A percentile compares a stretch with the other conserved stretches of the same genome.
These are phyloP conservation scores for Geophilus truncorum DNA, from an alignment of 2,888 invertebrate species.

Conservation along the genomic window DNA sequence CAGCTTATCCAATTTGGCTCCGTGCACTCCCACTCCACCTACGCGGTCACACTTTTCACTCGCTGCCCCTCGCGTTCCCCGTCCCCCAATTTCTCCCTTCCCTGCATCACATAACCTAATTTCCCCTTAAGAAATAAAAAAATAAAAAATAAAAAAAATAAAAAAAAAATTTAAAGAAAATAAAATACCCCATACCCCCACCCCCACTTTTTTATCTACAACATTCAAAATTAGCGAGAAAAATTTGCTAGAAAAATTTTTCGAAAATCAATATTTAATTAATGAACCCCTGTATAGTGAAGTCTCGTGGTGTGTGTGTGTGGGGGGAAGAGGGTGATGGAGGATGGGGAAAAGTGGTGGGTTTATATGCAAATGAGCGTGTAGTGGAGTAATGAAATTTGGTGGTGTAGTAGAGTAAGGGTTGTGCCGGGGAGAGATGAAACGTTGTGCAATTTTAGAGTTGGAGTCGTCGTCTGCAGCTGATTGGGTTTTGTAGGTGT, in stretches of 20 bases:
- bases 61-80: background rate
- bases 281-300: background rate
- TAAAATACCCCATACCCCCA: too few relatives aligned
- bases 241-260: background rate
- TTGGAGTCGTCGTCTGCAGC: background rate
- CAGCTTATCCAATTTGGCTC: constrained; percentile 20
- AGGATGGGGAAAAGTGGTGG: background rate
- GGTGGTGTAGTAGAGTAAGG: background rate
- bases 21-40: background rate
- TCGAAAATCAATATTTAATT: background rate
- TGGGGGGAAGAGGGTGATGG: background rate
- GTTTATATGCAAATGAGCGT: constrained; percentile 1
- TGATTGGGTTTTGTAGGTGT: background rate
- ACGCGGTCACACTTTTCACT: constrained; percentile 13
- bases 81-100: background rate
- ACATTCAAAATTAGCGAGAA: too few relatives aligned
- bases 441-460: background rate
- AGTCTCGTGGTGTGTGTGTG: too few relatives aligned
- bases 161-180: background rate
- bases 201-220: too few relatives aligned
- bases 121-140: too few relatives aligned
- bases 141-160: too few relatives aligned
- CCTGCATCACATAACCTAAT: background rate
- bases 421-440: background rate
- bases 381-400: constrained; percentile 10